Evolutionary conservation across 2,113 vertebrate species (phyloP).

Genomic region (Hipposideros armiger): DNA sequence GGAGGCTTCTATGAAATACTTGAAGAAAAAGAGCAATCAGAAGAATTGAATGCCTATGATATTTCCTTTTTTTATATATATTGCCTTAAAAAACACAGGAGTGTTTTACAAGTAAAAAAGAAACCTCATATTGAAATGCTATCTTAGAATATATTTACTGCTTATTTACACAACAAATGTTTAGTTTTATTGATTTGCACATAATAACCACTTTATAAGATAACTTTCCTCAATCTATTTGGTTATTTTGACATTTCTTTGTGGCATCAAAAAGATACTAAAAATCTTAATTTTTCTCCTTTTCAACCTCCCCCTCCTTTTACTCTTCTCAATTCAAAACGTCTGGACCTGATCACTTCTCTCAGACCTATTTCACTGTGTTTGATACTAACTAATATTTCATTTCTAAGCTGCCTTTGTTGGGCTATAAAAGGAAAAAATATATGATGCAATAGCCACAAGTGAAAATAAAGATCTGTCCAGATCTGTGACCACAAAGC

Average conservation of each 20-base stretch:
- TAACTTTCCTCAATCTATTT: not conserved
- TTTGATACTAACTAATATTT: not conserved
- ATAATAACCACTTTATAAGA: not conserved
- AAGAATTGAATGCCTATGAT: not conserved
- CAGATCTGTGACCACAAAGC: slow-evolving; percentile 79
- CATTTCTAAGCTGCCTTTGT: not conserved
- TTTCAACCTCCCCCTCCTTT: not conserved
- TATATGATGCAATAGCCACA: not conserved
- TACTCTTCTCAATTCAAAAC: not conserved
- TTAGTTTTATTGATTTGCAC: not conserved
- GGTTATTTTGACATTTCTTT: not conserved
- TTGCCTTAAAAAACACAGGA: not conserved
- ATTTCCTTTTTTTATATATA: slow-evolving; percentile 22
- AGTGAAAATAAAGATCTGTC: slow-evolving; percentile 83
- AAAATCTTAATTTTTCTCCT: not conserved
- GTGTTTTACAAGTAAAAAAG: not conserved
- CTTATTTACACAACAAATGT: not conserved
- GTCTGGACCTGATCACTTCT: not conserved
- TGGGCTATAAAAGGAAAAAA: not conserved
- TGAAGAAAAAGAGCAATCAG: not conserved
- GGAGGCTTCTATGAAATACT: not conserved
- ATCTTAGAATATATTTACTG: slow-evolving; percentile 68
- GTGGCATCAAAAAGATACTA: not conserved
- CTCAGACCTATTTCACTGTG: rapidly evolving
- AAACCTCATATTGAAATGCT: slow-evolving; percentile 62